These are phyloP conservation scores for Eilema depressum DNA, from an alignment of 2,888 invertebrate species.

Conservation along the genomic window DNA sequence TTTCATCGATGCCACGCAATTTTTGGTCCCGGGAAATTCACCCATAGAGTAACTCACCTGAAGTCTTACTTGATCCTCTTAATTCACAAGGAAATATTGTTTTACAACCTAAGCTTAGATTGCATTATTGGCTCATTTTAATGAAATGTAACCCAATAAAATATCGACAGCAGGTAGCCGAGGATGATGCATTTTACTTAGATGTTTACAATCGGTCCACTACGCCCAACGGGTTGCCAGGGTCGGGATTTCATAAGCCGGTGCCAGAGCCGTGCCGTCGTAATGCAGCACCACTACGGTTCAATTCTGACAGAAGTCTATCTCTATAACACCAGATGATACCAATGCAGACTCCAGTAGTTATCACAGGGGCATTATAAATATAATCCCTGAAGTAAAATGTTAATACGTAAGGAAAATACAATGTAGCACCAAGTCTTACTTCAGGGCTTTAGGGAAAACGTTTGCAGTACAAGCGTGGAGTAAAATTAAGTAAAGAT, in stretches of 20 bases:
- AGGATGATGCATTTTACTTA: conserved; percentile 49
- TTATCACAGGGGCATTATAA: conserved; percentile 13
- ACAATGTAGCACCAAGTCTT: conserved; percentile 55
- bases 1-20: no score
- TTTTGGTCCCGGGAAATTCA: no score
- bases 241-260: conserved; percentile 43
- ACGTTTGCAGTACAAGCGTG: conserved; percentile 73
- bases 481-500: conserved; percentile 81
- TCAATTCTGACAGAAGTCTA: not conserved
- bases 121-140: conserved; percentile 61
- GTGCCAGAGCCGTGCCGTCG: not conserved
- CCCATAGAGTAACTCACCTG: not conserved
- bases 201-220: conserved; percentile 59
- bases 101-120: conserved; percentile 59
- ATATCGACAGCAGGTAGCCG: conserved; percentile 53
- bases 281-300: not conserved
- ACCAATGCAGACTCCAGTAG: conserved; percentile 10
- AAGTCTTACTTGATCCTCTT: not conserved
- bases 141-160: conserved; percentile 62
- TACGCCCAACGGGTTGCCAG: conserved; percentile 20
- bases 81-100: conserved; percentile 56
- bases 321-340: not conserved
- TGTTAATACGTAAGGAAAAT: conserved; percentile 52
- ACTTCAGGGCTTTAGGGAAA: conserved; percentile 63
- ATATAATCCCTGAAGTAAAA: conserved; percentile 36